Base-by-base conservation (phyloP, 2,888 invertebrate genomes). In the Deilephila porcellus region DNA sequence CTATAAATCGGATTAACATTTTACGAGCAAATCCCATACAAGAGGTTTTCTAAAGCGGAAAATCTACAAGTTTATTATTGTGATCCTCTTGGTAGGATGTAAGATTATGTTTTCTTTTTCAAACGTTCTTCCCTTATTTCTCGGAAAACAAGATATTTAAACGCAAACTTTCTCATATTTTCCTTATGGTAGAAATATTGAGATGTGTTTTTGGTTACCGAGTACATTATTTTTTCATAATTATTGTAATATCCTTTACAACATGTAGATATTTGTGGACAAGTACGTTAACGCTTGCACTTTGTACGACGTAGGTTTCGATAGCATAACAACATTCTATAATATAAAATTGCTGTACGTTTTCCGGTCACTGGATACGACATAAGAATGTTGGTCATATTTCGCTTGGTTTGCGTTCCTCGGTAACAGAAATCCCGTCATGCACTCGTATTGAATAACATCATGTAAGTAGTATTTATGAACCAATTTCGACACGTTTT, bases 301-400 rank as follows among this genome's bases (percentile, higher is more conserved):
- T 67, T 67, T 20, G 45, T 52, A 67, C 6, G 25, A 67, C 25
- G 20, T 52, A 25, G 5, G 67, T 67, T 52, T 67, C 45, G 4
- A 52, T 67, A 67, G 20, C 52, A 52, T 45, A 67, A 45, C 67
- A 67, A 52, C 67, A 67, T 52, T 67, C 67, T 67, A 67, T 67
- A 14, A 67, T 67, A 67, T 67, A 52, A 67, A 67, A 67, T 67
- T 67, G 52, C 52, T 29, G 52, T 52, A 52, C 25, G 67, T 45
- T 67, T 67, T 67, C 67, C 67, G 67, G 67, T 67, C 52, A 67
- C 67, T 67, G 25, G 52, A 67, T 25, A 67, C 67, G 67, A 52
- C 67, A 67, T 67, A 67, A 52, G 67, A 67, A 67, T 67, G 52
- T 52, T 17, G 67, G 20, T 67, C 45, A 67, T 67, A 67, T 67